Conservation (phyloP, 2,888 invertebrate genomes). For the Ophion costatus region DNA sequence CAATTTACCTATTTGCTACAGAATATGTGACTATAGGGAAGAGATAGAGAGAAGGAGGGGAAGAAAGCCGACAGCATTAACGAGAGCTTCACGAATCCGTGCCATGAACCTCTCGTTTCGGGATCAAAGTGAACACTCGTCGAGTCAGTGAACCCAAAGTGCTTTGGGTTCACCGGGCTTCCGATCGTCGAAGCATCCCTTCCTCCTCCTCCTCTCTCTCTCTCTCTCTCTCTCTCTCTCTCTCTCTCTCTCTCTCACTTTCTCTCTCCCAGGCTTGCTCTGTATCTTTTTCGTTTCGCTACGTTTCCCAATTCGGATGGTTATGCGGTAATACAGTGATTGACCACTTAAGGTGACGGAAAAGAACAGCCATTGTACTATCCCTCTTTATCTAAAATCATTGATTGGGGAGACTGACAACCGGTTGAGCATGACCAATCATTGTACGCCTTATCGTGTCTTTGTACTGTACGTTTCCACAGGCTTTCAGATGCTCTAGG, state of each 20-base stretch:
- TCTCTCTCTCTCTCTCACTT: not conserved
- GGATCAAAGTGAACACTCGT: conserved; percentile 70
- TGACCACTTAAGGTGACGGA: conserved; percentile 12
- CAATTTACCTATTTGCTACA: not conserved
- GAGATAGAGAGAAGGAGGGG: not conserved
- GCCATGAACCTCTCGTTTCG: conserved; percentile 65
- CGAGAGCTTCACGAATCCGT: conserved; percentile 63
- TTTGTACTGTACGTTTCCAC: not conserved
- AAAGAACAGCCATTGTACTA: conserved; percentile 3
- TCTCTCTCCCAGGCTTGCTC: not conserved
- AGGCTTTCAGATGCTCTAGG: conserved; percentile 11
- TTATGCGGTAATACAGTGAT: conserved; percentile 17
- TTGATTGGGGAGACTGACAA: not conserved
- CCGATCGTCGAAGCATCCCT: conserved; percentile 50
- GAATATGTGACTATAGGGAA: conserved; percentile 21
- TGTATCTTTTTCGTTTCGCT: not conserved
- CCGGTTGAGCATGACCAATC: conserved; percentile 1
- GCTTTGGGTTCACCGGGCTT: conserved; percentile 66
- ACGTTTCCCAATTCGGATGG: not conserved
- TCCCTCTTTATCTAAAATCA: not conserved
- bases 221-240: conserved; percentile 7
- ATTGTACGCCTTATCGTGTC: not conserved
- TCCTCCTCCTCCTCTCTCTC: not conserved
- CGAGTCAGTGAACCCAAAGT: conserved; percentile 67
- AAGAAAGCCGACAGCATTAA: conserved; percentile 41